phyloP scores from a whole-genome alignment of 2,797 vertebrate species.

The Pseudochromis fuscus region DNA sequence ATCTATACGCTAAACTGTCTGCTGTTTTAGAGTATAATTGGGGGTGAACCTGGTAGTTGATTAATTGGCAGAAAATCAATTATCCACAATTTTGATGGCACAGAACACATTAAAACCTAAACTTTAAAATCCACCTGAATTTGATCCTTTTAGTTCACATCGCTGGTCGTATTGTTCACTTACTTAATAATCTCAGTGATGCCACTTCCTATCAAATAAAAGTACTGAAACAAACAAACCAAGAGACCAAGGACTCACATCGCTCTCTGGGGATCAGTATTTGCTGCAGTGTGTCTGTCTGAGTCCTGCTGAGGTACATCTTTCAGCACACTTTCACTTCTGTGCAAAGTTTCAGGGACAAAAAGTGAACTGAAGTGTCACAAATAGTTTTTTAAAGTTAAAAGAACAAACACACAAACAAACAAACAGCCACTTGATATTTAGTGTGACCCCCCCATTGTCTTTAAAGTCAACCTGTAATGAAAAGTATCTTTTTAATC shows the following conservation, averaged over 20 bases:
- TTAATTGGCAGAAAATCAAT: neutral
- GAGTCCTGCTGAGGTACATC: too few species aligned
- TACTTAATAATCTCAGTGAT: constrained; percentile 20
- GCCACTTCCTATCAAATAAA: constrained; percentile 42
- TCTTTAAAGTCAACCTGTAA: too few species aligned
- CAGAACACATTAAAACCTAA: too few species aligned
- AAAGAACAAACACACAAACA: too few species aligned
- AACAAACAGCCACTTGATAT: too few species aligned
- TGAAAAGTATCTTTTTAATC: too few species aligned
- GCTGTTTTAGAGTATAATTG: neutral
- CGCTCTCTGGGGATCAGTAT: constrained; percentile 8
- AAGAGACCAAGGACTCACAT: constrained; percentile 30
- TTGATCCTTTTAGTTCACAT: too few species aligned
- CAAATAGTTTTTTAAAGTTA: too few species aligned
- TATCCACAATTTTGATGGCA: neutral
- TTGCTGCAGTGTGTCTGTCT: constrained; percentile 13
- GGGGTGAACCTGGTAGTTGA: neutral
- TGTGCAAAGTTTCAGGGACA: neutral
- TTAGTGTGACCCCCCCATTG: too few species aligned
- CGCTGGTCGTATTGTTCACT: too few species aligned
- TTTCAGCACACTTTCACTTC: neutral
- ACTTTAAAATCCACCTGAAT: too few species aligned
- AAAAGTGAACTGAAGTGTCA: neutral
- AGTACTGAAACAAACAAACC: constrained; percentile 31
- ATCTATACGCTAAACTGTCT: neutral